Percentiles rank a stretch among this genome's conserved stretches.
Evolutionary conservation across 2,888 invertebrate species (phyloP).

Genomic region (Chalcis sispes): DNA sequence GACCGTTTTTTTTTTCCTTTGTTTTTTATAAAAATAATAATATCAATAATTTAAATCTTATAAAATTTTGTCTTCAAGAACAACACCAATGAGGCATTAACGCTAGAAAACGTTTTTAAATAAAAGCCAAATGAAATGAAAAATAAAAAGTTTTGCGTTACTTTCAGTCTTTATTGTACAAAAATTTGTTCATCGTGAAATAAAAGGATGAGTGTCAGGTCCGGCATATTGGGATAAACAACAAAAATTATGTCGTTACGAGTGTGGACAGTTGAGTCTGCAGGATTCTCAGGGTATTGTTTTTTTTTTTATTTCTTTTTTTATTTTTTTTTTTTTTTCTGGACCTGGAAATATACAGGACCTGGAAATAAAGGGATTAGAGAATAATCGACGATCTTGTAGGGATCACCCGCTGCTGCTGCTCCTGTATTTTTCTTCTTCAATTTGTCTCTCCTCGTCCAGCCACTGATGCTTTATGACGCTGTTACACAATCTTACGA

Average conservation of each 20-base stretch:
- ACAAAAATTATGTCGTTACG: constrained; percentile 64
- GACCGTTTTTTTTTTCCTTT: background rate
- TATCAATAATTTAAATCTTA: background rate
- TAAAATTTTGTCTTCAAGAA: no score
- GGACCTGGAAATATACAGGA: constrained; percentile 75
- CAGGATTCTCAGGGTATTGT: constrained; percentile 71
- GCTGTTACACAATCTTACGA: constrained; percentile 39
- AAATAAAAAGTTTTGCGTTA: constrained; percentile 29
- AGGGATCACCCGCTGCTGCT: constrained; percentile 7
- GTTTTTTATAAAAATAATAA: background rate
- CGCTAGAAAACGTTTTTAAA: background rate
- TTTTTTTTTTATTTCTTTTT: constrained; percentile 58
- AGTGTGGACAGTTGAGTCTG: constrained; percentile 72
- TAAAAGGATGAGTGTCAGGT: constrained; percentile 60
- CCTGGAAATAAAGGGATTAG: constrained; percentile 76
- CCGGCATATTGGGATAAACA: constrained; percentile 71
- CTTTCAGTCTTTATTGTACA: constrained; percentile 38
- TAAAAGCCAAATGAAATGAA: background rate
- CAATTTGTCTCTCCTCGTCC: background rate
- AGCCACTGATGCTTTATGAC: constrained; percentile 27
- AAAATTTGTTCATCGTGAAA: constrained; percentile 23
- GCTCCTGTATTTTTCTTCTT: constrained; percentile 27
- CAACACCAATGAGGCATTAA: no score
- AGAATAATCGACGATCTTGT: constrained; percentile 61
- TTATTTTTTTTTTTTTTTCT: constrained; percentile 58